Evolutionary conservation across 1,140 invertebrate genomes (phyloP).

Genomic region (Trachelipus rathkii): DNA sequence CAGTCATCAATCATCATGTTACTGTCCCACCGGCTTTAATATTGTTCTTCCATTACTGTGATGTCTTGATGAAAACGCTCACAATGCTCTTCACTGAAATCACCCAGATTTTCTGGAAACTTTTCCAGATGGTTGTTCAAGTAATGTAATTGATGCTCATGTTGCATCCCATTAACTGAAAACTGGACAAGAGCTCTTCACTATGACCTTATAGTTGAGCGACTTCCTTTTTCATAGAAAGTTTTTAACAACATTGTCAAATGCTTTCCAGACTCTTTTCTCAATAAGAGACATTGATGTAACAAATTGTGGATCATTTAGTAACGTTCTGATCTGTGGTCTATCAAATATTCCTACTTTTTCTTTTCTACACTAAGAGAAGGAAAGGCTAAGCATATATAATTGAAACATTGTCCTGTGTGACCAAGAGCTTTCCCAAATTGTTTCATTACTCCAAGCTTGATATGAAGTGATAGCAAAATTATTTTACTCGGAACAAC

Average conservation of each 20-base stretch:
- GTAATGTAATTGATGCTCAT: conserved; percentile 18
- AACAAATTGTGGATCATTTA: too few species aligned
- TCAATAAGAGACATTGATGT: too few species aligned
- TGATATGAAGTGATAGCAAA: too few species aligned
- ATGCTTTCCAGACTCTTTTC: background rate
- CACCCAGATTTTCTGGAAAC: conserved; percentile 37
- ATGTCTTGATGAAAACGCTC: conserved; percentile 43
- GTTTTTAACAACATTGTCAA: background rate
- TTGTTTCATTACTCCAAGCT: too few species aligned
- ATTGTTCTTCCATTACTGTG: conserved; percentile 26
- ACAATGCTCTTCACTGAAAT: conserved; percentile 40
- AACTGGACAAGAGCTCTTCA: conserved; percentile 21
- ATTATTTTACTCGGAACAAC: too few species aligned
- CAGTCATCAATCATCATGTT: conserved; percentile 2
- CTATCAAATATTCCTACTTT: too few species aligned
- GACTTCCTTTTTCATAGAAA: conserved; percentile 4
- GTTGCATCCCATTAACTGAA: conserved; percentile 18
- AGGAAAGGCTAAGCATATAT: too few species aligned
- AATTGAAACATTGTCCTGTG: too few species aligned
- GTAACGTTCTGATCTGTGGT: too few species aligned
- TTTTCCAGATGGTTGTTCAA: conserved; percentile 29
- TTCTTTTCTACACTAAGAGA: too few species aligned
- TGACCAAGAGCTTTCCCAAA: too few species aligned
- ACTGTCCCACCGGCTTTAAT: conserved; percentile 30
- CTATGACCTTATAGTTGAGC: background rate